Base-by-base conservation (phyloP, 2,888 invertebrate species). In the Dicyrtoma fusca region DNA sequence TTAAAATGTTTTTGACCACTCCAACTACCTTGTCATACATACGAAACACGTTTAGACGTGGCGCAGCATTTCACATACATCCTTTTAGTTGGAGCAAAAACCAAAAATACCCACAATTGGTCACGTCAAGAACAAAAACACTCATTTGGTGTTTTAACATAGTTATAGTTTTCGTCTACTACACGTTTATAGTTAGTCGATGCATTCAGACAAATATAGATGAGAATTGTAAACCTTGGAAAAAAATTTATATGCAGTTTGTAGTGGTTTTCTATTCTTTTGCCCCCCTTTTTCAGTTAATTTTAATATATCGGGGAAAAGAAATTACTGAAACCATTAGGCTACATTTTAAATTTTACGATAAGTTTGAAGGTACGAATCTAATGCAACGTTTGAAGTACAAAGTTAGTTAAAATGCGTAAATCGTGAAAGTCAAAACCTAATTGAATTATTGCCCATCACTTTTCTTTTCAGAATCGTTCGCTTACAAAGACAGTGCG, bases 181-280 rank as follows among this genome's bases (percentile, higher is more conserved):
- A 34, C n/a, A 8, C 14, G 1, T 57, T 57, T 11, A 11, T 57
- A 1, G 6, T n/a, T 8, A 1, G 23, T 10, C 23, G 57, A 2
- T 61, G 61, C 44, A 61, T 61, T 17, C 44, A 61, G 42, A 17
- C 42, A 1, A 42, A 13, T 11, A 1, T 19, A 17, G 42, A 34
- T 5, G 17, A 21, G 11, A 5, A 1, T 13, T 11, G 19, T 4
- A n/a, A 4, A 1, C 4, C 4, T 1, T n/a, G 42, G 17, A 34
- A 25, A 42, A 61, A 61, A 17, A 34, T 61, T 3, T 61, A 61
- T 14, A 61, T 61, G 61, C 61, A 61, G n/a, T 61, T 61, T 44
- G 19, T 42, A 4, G 34, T 61, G 1, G 61, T 42, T 6, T 61
- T n/a, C 19, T 61, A 61, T 14, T 42, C 61, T 2, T 61, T 5